A percentile compares a stretch with the other conserved stretches of the same genome.
Conservation (phyloP, 2,888 invertebrate genomes). For the Phortica okadai region DNA sequence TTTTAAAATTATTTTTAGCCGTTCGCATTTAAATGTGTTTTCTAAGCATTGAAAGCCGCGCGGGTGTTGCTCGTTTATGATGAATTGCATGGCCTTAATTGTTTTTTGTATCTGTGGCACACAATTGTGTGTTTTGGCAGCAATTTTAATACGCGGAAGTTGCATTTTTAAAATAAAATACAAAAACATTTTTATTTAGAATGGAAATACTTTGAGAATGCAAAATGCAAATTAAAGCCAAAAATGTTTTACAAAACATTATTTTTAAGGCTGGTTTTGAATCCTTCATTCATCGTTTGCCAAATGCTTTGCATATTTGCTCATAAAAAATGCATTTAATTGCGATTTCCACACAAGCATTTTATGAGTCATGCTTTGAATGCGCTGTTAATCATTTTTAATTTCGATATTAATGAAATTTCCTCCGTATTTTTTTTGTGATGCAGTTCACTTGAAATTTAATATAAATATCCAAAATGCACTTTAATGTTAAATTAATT, state of each 20-base stretch:
- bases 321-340: slow-evolving; percentile 11
- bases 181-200: neutral
- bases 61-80: neutral
- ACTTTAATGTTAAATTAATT: slow-evolving; percentile 13
- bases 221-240: neutral
- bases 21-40: neutral
- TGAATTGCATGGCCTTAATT: neutral
- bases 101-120: neutral
- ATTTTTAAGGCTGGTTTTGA: neutral
- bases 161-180: neutral
- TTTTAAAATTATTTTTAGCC: neutral
- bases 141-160: neutral
- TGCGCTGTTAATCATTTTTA: neutral
- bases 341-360: no score
- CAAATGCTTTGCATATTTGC: slow-evolving; percentile 11
- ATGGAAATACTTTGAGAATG: neutral
- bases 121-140: neutral
- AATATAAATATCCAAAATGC: slow-evolving; percentile 14
- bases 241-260: neutral
- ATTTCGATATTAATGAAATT: neutral
- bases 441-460: neutral
- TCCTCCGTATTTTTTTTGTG: neutral
- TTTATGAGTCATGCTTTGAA: neutral
- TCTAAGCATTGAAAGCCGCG: neutral
- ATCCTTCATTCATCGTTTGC: neutral